Percentiles rank a stretch among this genome's conserved stretches.
phyloP scores from a whole-genome alignment of 1,140 invertebrate species.

The Trissolcus basalis region DNA sequence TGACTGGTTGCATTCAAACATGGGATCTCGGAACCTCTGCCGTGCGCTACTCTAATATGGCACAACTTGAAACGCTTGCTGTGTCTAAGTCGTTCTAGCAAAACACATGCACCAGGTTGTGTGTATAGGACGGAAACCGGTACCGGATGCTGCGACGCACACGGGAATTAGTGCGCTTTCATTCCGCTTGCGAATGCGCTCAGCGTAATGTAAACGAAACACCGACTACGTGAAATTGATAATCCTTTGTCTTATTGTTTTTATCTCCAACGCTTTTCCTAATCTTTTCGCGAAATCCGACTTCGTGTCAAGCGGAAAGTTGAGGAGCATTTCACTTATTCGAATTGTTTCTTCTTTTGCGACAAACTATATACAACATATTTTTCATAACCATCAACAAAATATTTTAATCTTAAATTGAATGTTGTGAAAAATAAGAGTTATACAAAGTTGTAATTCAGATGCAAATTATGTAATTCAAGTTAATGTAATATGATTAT shows the following conservation, averaged over 20 bases:
- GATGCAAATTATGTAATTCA: too few relatives aligned
- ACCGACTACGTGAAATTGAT: slow-evolving; percentile 33
- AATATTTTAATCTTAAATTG: too few relatives aligned
- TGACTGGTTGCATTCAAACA: slow-evolving; percentile 71
- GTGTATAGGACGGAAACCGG: slow-evolving; percentile 39
- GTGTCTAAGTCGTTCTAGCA: slow-evolving; percentile 68
- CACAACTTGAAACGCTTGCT: slow-evolving; percentile 68
- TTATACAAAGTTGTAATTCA: too few relatives aligned
- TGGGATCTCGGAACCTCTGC: slow-evolving; percentile 59
- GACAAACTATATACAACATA: too few relatives aligned
- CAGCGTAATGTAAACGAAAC: slow-evolving; percentile 25
- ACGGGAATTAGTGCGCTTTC: slow-evolving; percentile 53
- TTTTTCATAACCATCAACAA: too few relatives aligned
- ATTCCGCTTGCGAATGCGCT: slow-evolving; percentile 24
- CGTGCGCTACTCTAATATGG: slow-evolving; percentile 66
- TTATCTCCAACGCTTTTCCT: neutral
- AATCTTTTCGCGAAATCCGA: slow-evolving; percentile 3
- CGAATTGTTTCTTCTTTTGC: neutral
- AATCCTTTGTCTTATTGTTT: slow-evolving; percentile 28
- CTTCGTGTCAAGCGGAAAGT: neutral
- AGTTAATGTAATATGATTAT: too few relatives aligned
- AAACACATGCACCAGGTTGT: slow-evolving; percentile 59
- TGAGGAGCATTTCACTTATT: neutral
- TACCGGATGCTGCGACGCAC: slow-evolving; percentile 52
- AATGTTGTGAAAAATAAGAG: too few relatives aligned